Evolutionary conservation across 1,140 invertebrate species (phyloP), one percentile per base, ranked within the genome.

Genomic region (Scaptomyza hsui): DNA sequence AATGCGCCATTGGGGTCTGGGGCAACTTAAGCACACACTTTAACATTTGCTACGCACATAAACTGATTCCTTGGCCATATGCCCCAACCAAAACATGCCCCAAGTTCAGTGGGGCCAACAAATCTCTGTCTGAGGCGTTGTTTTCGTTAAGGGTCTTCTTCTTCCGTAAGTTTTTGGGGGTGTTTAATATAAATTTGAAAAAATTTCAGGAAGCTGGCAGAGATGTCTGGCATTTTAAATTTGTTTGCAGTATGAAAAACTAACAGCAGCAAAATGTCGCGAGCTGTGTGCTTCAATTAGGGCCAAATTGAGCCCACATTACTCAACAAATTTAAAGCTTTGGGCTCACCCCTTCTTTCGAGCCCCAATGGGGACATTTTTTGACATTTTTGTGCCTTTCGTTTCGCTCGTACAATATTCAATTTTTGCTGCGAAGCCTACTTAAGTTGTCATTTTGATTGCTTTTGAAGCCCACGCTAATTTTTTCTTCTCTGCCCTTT

Each of bases 391-490:
- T 10, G 10, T 5, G 37, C 7, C 15, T 26, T 59, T 68, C 47
- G 61, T 65, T 65, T 56, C 18, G 51, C 16, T 16, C 24, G 56
- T 35, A 26, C 41, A 44, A 29, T 67, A 60, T 72, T 72, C 51
- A 64, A 67, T 55, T 55, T 70, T 65, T 77, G 55, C 39, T 45
- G 67, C 39, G 81, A 85, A 85, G 77, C 82, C 83, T 88, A 82
- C 82, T 88, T 88, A 88, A 88, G 75, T 88, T 88, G 82, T 88
- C 83, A 88, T 82, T 78, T 83, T 88, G 82, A 88, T 88, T 88
- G 78, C 82, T 88, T 88, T 88, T 88, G 82, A 82, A 85, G 80
- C 75, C 75, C 51, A 76, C 75, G 83, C 78, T 86, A 88, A 81
- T 82, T 82, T 86, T 65, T 63, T 29, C 55, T 49, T 12, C 24